Conservation (phyloP, 2,113 vertebrate genomes). For the Entosphenus tridentatus region DNA sequence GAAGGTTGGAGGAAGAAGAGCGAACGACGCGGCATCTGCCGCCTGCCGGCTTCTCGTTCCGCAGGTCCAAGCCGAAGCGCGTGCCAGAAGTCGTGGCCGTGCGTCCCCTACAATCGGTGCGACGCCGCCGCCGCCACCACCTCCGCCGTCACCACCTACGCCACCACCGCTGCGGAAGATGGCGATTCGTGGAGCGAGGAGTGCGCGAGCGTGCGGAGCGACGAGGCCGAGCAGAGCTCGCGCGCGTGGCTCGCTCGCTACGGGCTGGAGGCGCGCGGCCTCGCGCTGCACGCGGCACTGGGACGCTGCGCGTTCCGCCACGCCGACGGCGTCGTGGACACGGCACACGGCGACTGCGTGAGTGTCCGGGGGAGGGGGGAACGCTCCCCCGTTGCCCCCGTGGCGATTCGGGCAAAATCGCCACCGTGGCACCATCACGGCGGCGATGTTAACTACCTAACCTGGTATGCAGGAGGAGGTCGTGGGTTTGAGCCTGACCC, state of each 20-base stretch:
- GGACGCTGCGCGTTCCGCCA: constrained; percentile 34
- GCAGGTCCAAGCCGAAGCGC: no score
- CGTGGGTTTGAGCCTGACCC: background rate
- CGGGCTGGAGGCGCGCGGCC: constrained; percentile 32
- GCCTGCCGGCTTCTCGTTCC: no score
- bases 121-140: no score
- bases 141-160: no score
- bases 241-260: constrained; percentile 30
- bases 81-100: no score
- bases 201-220: no score
- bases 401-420: background rate
- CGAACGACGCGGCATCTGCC: no score
- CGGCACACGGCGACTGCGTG: constrained; percentile 28
- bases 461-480: background rate
- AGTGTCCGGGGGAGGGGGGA: constrained; percentile 28
- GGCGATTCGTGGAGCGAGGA: no score
- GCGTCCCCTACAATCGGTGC: no score
- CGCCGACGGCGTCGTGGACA: constrained; percentile 26
- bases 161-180: no score
- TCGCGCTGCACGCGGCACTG: constrained; percentile 24
- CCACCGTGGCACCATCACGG: background rate
- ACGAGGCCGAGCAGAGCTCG: constrained; percentile 15
- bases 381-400: constrained; percentile 14
- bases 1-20: no score
- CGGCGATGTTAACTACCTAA: background rate